These are phyloP conservation scores for Hydroisotoma schaefferi DNA, from an alignment of 2,888 invertebrate genomes.

Conservation along the genomic window DNA sequence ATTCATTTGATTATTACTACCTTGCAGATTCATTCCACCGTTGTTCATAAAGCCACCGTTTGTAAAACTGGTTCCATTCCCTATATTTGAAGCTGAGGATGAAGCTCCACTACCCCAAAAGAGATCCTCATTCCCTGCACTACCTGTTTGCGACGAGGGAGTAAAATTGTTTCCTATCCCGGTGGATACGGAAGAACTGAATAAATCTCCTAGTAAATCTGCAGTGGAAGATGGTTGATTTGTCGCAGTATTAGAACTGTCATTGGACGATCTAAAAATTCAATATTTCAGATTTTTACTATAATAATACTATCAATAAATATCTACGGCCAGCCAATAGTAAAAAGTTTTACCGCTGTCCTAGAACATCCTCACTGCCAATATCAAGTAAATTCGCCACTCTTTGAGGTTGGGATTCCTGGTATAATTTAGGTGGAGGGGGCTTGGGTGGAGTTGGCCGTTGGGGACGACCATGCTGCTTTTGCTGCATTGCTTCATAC, in stretches of 20 bases:
- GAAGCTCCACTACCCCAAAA: no score
- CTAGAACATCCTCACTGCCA: no score
- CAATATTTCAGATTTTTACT: background rate
- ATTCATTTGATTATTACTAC: background rate
- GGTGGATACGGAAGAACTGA: background rate
- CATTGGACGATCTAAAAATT: background rate
- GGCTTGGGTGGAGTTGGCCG: constrained; percentile 19
- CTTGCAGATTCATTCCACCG: background rate
- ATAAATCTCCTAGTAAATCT: constrained; percentile 37
- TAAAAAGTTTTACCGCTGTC: constrained; percentile 7
- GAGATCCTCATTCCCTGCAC: constrained; percentile 9
- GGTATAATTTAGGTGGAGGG: constrained; percentile 23
- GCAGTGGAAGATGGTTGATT: constrained; percentile 11
- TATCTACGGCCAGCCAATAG: background rate
- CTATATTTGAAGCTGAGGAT: no score
- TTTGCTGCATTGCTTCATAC: constrained; percentile 20
- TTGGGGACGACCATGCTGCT: constrained; percentile 15
- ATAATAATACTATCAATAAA: no score
- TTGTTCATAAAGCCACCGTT: background rate
- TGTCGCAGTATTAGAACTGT: background rate
- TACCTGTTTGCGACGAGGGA: background rate
- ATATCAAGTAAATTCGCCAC: constrained; percentile 34
- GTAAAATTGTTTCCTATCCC: background rate
- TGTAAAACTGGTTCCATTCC: no score
- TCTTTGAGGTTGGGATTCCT: constrained; percentile 20